Conservation (phyloP, 2,888 invertebrate genomes). For the Drosophila emarginata region DNA sequence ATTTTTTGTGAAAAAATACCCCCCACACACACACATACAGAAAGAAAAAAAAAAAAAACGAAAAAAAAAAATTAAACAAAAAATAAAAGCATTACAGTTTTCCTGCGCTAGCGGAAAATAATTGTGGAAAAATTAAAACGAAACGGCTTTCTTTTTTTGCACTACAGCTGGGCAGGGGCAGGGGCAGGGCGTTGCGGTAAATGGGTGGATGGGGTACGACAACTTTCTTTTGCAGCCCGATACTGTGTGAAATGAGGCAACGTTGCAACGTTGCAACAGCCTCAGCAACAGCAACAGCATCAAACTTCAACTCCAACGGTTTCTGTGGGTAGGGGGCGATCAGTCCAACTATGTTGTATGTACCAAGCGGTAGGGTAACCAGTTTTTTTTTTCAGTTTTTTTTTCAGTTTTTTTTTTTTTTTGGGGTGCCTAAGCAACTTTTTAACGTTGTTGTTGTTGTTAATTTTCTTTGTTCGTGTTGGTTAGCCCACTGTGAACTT, state of each 20-base stretch:
- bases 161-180: constrained; percentile 30
- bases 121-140: constrained; percentile 75
- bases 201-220: neutral
- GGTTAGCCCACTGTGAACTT: neutral
- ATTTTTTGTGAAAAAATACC: constrained; percentile 42
- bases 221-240: constrained; percentile 2
- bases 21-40: constrained; percentile 33
- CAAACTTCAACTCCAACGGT: neutral
- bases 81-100: constrained; percentile 73
- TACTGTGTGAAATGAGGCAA: constrained; percentile 50
- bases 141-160: constrained; percentile 69
- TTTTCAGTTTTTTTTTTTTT: neutral
- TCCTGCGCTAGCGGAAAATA: constrained; percentile 77
- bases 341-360: neutral
- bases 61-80: constrained; percentile 49
- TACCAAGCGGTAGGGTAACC: constrained; percentile 1
- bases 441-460: neutral
- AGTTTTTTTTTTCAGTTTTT: neutral
- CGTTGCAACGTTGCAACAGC: constrained; percentile 33
- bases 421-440: neutral
- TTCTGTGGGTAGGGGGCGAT: neutral
- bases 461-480: neutral
- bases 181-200: constrained; percentile 38
- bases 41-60: constrained; percentile 32
- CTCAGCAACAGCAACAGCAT: constrained; percentile 19